Conservation (phyloP, 2,888 invertebrate species). For the Dicycla oo region DNA sequence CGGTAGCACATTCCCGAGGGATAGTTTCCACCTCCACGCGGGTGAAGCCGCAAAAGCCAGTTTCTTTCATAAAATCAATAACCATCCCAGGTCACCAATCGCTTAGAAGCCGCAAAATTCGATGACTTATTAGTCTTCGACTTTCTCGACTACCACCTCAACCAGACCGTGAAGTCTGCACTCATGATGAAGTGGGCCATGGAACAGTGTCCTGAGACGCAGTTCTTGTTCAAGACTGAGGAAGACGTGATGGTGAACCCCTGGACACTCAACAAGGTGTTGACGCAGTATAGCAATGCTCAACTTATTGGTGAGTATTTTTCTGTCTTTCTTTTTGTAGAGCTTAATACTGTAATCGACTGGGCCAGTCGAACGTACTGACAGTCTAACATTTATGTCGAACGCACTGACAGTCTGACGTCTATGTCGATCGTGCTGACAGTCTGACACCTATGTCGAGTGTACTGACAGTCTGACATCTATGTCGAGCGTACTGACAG, state of each 20-base stretch:
- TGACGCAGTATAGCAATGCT: slow-evolving; percentile 68
- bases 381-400: not conserved
- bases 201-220: slow-evolving; percentile 87
- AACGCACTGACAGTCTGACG: too few relatives aligned
- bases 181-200: slow-evolving; percentile 92
- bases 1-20: too few relatives aligned
- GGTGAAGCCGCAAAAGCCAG: too few relatives aligned
- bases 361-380: not conserved
- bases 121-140: slow-evolving; percentile 91
- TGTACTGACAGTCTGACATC: too few relatives aligned
- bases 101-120: slow-evolving; percentile 86
- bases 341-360: not conserved
- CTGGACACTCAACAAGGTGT: slow-evolving; percentile 79
- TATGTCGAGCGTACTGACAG: too few relatives aligned
- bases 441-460: too few relatives aligned
- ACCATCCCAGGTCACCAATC: slow-evolving; percentile 73
- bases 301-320: slow-evolving; percentile 85
- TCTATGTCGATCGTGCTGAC: not conserved
- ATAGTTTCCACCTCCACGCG: too few relatives aligned
- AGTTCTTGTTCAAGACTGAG: slow-evolving; percentile 90
- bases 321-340: not conserved
- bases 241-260: slow-evolving; percentile 92
- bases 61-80: not conserved
- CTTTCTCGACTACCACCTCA: slow-evolving; percentile 91
- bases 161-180: slow-evolving; percentile 92